Base-by-base conservation (phyloP, 2,113 vertebrate species). In the Stercorarius parasiticus region DNA sequence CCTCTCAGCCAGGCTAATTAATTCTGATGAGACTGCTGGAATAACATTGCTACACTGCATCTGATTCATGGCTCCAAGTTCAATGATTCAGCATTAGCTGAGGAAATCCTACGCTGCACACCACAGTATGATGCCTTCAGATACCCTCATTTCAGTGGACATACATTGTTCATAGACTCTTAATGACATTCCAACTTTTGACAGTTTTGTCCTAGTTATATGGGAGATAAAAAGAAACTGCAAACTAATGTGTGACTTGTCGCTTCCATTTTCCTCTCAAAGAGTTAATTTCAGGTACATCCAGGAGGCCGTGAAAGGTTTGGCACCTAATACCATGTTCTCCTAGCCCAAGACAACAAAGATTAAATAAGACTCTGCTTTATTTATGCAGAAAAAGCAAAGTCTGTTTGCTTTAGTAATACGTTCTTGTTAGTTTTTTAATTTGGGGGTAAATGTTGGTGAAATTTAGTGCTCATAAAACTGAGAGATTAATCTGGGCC, bases 321-420 rank as follows among this genome's bases (percentile, higher is more conserved):
- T 98, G 97, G 96, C 94, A 92, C 22, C 9, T 40, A 70, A 52
- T 42, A 49, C 20, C 52, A 1, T 10, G 23, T 85, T 87, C 71
- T 95, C 72, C 71, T 89, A 65, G 82, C 67, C 72, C 71, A 49
- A 65, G 38, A 47, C 93, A 97, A 96, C 82, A 95, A 97, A 97
- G 62, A 92, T 86, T 82, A 90, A 92, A 65, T 94, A 96, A 97
- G 76, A 92, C 52, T 95, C 91, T 15, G 22, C 66, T 97, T 96
- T 93, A 91, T 94, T 97, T 95, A 81, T 90, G 52, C 66, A 78
- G 82, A 97, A 95, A 87, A 96, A 82, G 53, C 79, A 96, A 80
- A 64, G 45, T 93, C 72, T 96, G 64, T 73, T 97, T 98, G 80
- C 92, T 97, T 96, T 95, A 95, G 83, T 95, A 96, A 94, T 95